These are phyloP conservation scores for Hippoglossus hippoglossus DNA, from an alignment of 2,797 vertebrate species.

Conservation along the genomic window DNA sequence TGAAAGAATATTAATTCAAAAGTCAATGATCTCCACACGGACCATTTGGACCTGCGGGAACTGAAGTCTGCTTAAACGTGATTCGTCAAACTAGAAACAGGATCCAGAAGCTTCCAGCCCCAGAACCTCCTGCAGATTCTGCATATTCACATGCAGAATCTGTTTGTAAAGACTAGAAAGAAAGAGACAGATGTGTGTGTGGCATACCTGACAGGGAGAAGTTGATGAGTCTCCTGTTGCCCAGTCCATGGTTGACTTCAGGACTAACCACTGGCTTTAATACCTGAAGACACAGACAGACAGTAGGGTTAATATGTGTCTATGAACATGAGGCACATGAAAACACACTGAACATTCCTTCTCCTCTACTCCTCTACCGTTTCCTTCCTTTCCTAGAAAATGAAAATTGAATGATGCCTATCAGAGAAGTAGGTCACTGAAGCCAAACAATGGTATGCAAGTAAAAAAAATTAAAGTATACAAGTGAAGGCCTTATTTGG, in stretches of 20 bases:
- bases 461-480: neutral
- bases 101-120: too few species aligned
- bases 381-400: constrained; percentile 3
- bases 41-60: too few species aligned
- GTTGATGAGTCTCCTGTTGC: constrained; percentile 94
- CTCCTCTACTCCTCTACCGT: neutral
- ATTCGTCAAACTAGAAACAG: too few species aligned
- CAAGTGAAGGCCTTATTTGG: neutral
- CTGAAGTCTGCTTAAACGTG: too few species aligned
- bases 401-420: constrained; percentile 45
- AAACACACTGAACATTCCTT: constrained; percentile 14
- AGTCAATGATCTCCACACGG: too few species aligned
- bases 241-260: constrained; percentile 88
- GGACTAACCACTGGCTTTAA: constrained; percentile 91
- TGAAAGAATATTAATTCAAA: too few species aligned
- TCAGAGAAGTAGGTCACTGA: constrained; percentile 37
- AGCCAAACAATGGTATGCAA: neutral
- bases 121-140: too few species aligned
- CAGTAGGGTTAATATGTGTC: neutral
- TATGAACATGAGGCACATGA: constrained; percentile 34
- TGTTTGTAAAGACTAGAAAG: too few species aligned
- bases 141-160: too few species aligned
- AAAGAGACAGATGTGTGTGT: neutral
- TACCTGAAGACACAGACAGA: constrained; percentile 82
- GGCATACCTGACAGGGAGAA: constrained; percentile 93